A percentile compares a stretch with the other conserved stretches of the same genome.
Conservation (phyloP, 2,113 vertebrate species). For the Proterorhinus semilunaris region DNA sequence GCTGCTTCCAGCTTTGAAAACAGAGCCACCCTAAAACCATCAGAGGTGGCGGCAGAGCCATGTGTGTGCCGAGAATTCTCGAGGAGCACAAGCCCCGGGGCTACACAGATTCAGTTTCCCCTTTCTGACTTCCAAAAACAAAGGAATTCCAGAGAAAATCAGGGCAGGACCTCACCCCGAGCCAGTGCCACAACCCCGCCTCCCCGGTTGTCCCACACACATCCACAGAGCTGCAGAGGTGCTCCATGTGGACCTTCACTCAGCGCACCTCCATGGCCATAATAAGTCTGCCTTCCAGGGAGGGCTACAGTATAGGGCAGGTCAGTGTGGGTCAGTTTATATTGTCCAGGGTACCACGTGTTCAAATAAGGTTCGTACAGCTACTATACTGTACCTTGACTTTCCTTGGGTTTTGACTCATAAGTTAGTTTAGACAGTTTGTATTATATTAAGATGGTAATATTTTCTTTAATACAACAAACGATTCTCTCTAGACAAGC, state of each 20-base stretch:
- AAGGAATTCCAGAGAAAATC: constrained; percentile 81
- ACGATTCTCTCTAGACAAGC: too few species aligned
- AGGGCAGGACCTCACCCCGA: constrained; percentile 73
- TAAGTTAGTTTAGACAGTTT: background rate
- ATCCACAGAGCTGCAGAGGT: constrained; percentile 34
- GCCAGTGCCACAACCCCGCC: constrained; percentile 42
- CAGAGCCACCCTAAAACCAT: constrained; percentile 61
- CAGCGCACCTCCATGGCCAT: constrained; percentile 23
- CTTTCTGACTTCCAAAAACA: constrained; percentile 74
- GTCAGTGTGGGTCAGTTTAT: background rate
- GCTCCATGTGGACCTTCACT: constrained; percentile 50
- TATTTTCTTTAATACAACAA: background rate
- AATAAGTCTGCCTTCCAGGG: background rate
- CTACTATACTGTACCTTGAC: too few species aligned
- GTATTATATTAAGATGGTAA: background rate
- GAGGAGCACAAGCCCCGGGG: constrained; percentile 67
- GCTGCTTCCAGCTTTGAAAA: constrained; percentile 60
- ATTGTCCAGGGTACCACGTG: background rate
- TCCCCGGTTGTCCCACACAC: constrained; percentile 16
- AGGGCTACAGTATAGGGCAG: background rate
- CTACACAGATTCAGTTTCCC: constrained; percentile 73
- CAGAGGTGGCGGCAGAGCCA: constrained; percentile 53
- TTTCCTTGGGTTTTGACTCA: background rate
- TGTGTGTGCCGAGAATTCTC: constrained; percentile 65
- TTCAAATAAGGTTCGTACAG: background rate